A percentile compares a stretch with the other conserved stretches of the same genome.
These are phyloP conservation scores for Psilopogon haemacephalus DNA, from an alignment of 2,113 vertebrate genomes.

Conservation along the genomic window DNA sequence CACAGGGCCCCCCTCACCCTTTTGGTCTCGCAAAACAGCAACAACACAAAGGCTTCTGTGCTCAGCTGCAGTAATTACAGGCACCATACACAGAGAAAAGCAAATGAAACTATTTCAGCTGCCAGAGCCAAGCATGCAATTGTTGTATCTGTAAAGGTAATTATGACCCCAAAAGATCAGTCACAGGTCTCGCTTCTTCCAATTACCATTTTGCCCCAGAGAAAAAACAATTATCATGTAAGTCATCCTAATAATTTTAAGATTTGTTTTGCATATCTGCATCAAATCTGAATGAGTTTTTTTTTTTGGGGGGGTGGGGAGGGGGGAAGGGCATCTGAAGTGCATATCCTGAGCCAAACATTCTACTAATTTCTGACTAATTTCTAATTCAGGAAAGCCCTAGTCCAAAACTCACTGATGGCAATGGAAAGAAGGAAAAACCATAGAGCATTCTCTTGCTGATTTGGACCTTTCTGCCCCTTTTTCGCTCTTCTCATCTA, in stretches of 20 bases:
- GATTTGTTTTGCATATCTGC: conserved; percentile 18
- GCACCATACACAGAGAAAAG: conserved; percentile 32
- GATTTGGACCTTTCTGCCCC: neutral
- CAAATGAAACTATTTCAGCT: conserved; percentile 47
- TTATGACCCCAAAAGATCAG: conserved; percentile 44
- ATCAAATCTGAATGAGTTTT: neutral
- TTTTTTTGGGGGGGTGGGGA: neutral
- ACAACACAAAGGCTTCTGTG: conserved; percentile 24
- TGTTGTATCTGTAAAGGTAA: conserved; percentile 43
- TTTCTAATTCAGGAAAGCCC: neutral
- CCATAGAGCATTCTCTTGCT: neutral
- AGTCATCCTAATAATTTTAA: conserved; percentile 32
- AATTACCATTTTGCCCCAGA: conserved; percentile 40
- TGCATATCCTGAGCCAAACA: neutral
- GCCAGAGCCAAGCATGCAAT: conserved; percentile 35
- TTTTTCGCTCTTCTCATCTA: neutral
- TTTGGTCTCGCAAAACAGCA: conserved; percentile 41
- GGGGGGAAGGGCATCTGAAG: neutral
- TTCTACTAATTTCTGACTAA: neutral
- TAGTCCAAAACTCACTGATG: neutral
- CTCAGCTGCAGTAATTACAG: conserved; percentile 46
- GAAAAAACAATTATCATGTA: conserved; percentile 28
- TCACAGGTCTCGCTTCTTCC: conserved; percentile 28
- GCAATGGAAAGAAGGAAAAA: neutral
- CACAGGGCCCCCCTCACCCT: neutral